A percentile compares a stretch with the other conserved stretches of the same genome.
These are phyloP conservation scores for Amblyjoppa fuscipennis DNA, from an alignment of 2,888 invertebrate species.

Conservation along the genomic window DNA sequence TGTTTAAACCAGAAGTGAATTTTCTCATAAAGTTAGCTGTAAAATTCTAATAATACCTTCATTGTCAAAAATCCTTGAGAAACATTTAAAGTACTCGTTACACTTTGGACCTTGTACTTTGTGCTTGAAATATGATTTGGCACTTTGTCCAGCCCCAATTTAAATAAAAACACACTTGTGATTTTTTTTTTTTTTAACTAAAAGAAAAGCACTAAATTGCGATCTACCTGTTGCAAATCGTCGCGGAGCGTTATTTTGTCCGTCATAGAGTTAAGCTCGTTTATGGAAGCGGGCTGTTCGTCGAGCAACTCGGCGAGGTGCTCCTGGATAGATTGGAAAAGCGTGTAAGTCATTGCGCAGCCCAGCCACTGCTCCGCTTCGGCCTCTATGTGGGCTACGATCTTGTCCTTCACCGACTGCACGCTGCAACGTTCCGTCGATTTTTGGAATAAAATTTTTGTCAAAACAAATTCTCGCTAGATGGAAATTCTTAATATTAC, in stretches of 20 bases:
- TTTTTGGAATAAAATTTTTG: slow-evolving; percentile 5
- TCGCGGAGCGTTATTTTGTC: slow-evolving; percentile 87
- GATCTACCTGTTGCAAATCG: slow-evolving; percentile 82
- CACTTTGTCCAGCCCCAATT: too few relatives aligned
- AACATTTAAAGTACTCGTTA: too few relatives aligned
- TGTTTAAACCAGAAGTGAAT: too few relatives aligned
- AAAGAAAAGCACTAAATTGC: neutral
- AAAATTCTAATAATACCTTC: too few relatives aligned
- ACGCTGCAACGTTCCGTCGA: slow-evolving; percentile 85
- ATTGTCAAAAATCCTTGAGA: too few relatives aligned
- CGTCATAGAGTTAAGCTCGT: slow-evolving; percentile 85
- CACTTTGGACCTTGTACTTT: too few relatives aligned
- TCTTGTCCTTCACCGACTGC: slow-evolving; percentile 90
- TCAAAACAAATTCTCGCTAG: slow-evolving; percentile 17
- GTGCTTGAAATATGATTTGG: too few relatives aligned
- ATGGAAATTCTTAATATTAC: slow-evolving; percentile 18
- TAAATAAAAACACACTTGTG: too few relatives aligned
- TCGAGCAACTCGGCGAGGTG: slow-evolving; percentile 90
- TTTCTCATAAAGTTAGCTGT: too few relatives aligned
- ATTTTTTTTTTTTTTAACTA: neutral
- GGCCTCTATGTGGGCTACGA: slow-evolving; percentile 87
- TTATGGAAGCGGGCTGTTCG: slow-evolving; percentile 89
- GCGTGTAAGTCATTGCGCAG: slow-evolving; percentile 97
- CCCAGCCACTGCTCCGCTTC: slow-evolving; percentile 95
- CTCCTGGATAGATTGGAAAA: slow-evolving; percentile 97